Percentiles rank a stretch among this genome's conserved stretches.
These are phyloP conservation scores for Nyctereutes procyonoides DNA, from an alignment of 2,113 vertebrate genomes.

Conservation along the genomic window DNA sequence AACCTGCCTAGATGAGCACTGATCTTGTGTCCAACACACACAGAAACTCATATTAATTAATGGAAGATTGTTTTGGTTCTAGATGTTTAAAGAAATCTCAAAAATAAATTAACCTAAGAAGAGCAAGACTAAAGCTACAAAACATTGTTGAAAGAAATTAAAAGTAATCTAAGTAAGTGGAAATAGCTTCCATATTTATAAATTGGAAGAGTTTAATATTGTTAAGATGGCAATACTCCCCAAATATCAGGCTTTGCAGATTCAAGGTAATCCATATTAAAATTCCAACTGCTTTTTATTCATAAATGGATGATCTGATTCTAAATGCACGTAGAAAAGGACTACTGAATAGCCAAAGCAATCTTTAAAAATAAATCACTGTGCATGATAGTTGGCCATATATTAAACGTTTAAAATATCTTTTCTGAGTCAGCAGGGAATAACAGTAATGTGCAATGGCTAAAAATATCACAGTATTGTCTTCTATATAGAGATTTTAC, in stretches of 20 bases:
- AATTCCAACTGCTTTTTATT: neutral
- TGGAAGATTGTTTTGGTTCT: neutral
- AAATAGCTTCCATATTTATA: neutral
- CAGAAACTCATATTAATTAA: neutral
- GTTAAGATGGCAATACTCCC: neutral
- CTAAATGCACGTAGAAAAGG: neutral
- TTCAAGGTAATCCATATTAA: neutral
- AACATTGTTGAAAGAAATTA: neutral
- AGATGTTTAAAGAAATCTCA: neutral
- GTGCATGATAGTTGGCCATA: neutral
- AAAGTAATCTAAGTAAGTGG: neutral
- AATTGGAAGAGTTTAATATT: neutral
- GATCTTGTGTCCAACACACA: neutral
- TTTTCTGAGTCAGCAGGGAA: neutral
- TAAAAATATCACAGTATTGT: neutral
- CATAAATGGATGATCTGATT: neutral
- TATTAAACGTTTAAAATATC: neutral
- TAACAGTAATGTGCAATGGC: neutral
- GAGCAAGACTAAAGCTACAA: neutral
- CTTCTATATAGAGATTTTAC: neutral
- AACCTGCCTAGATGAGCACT: neutral
- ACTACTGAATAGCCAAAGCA: neutral
- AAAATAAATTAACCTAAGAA: slow-evolving; percentile 1
- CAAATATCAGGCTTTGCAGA: neutral
- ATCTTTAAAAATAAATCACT: neutral